Conservation (phyloP, 2,113 vertebrate species). For the Pomatorhinus ruficollis region DNA sequence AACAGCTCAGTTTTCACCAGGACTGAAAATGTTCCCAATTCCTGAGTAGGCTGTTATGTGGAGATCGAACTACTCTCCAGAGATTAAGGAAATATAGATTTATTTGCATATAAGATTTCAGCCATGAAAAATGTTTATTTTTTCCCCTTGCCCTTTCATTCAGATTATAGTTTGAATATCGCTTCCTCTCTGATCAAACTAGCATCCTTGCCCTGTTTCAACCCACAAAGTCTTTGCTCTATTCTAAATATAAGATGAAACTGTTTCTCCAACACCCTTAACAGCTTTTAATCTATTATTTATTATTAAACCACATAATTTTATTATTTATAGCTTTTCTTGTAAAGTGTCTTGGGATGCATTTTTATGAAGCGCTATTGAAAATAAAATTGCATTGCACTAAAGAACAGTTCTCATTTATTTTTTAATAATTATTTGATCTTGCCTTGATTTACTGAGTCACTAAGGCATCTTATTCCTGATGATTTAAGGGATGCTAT, state of each 20-base stretch:
- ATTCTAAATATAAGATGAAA: not conserved
- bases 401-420: slow-evolving; percentile 53
- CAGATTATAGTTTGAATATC: not conserved
- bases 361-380: slow-evolving; percentile 22
- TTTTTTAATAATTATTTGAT: slow-evolving; percentile 64
- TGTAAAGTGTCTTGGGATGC: not conserved
- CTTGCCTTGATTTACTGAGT: slow-evolving; percentile 52
- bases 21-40: not conserved
- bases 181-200: not conserved
- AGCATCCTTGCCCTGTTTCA: not conserved
- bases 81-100: not conserved
- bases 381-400: slow-evolving; percentile 30
- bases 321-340: slow-evolving; percentile 51
- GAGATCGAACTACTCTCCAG: not conserved
- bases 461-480: slow-evolving; percentile 36
- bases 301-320: slow-evolving; percentile 45
- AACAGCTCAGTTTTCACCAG: not conserved
- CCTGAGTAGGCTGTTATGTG: not conserved
- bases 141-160: not conserved
- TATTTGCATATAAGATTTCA: not conserved
- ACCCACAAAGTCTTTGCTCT: not conserved
- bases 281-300: slow-evolving; percentile 54
- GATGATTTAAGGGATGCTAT: slow-evolving; percentile 50
- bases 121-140: not conserved
- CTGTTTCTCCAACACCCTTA: not conserved